Base-by-base conservation (phyloP, 1,140 invertebrate genomes). In the Pogonomyrmex barbatus region DNA sequence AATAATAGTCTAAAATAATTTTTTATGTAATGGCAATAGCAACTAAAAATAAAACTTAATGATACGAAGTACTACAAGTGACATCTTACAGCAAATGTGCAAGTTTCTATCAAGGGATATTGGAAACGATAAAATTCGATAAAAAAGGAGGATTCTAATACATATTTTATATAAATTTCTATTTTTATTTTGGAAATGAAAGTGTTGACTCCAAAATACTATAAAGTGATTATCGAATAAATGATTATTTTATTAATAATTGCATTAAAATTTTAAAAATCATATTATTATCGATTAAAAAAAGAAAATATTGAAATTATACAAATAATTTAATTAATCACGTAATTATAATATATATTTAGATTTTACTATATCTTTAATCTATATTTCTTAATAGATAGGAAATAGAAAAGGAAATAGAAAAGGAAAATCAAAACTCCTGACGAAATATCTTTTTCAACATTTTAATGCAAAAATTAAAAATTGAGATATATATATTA, bases 401-500 rank as follows among this genome's bases (percentile, higher is more conserved):
- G 24, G 24, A 24, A 47, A 33, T 63, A 62, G 58, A 12, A 36
- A 78, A 63, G 30, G 9, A 1, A 47, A 33, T 63, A 62, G 58
- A 12, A 36, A 78, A 63, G 30, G 9, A 1, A 39, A 14, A 75
- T 56, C 12, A 75, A 4, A 60, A 77, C 30, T 47, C 9, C 17
- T 24, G 17, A 47, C 10, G 14, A 65, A 14, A 78, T 65, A 54
- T n/a, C 65, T 47, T 47, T 47, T 14, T n/a, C 58, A 65, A 65
- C 17, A 4, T 36, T 78, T 78, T 65, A 78, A 78, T 65, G 10
- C 4, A 14, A 77, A 77, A 77, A 77, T 42, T 62, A 77, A 78
- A 78, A 78, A 50, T 17, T 4, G 33, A 24, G 45, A 10, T 42
- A 63, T 50, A 63, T 50, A 63, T n/a, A 56, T 58, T 14, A 58